Evolutionary conservation across 92 coral and sea anemone species (phyloP).

Genomic region (Pocillopora meandrina): DNA sequence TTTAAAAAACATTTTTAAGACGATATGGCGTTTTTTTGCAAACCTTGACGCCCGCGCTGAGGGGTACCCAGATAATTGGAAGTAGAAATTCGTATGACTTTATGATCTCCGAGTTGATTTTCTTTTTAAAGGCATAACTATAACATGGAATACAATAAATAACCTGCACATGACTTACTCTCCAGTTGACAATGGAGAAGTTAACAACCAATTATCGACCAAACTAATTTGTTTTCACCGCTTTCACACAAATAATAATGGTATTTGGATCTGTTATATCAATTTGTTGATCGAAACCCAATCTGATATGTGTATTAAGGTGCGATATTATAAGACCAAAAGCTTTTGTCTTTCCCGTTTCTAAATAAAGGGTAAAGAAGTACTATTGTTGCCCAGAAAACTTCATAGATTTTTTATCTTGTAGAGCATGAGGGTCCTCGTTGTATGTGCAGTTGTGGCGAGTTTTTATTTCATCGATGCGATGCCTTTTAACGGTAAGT

Average conservation of each 20-base stretch:
- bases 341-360: background rate
- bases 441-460: slow-evolving; percentile 8
- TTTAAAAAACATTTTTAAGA: too few relatives aligned
- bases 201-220: background rate
- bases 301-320: too few relatives aligned
- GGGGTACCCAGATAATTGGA: too few relatives aligned
- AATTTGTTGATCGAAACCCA: background rate
- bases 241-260: background rate
- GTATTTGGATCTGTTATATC: background rate
- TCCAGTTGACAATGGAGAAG: background rate
- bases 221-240: background rate
- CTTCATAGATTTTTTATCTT: background rate
- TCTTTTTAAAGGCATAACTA: too few relatives aligned
- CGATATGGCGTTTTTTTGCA: too few relatives aligned
- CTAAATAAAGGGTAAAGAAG: too few relatives aligned
- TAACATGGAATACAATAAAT: slow-evolving; percentile 10
- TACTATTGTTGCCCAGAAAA: too few relatives aligned
- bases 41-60: too few relatives aligned
- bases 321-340: background rate
- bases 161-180: background rate
- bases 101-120: too few relatives aligned
- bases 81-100: too few relatives aligned
- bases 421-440: background rate
- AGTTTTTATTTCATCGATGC: background rate
- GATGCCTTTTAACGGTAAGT: slow-evolving; percentile 35